A percentile compares a stretch with the other conserved stretches of the same genome.
These are phyloP conservation scores for Scartelaos histophorus DNA, from an alignment of 2,113 vertebrate species.

Conservation along the genomic window DNA sequence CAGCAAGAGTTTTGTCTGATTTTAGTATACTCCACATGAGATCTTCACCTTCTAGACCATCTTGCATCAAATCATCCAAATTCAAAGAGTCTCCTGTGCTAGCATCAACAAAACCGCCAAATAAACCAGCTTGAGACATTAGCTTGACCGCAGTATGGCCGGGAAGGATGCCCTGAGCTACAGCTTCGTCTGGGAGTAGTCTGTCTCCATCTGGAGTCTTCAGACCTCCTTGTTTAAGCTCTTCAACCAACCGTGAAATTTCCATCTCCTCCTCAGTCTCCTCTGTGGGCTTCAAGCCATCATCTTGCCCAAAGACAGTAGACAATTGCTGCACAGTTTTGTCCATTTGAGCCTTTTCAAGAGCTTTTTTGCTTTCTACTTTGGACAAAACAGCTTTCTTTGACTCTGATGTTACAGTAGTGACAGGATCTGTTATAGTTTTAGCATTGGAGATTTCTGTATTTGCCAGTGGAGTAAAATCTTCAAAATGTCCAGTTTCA, in stretches of 20 bases:
- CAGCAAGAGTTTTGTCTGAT: constrained; percentile 86
- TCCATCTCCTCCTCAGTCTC: constrained; percentile 56
- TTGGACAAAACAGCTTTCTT: not conserved
- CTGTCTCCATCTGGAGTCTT: constrained; percentile 73
- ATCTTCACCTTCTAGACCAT: constrained; percentile 87
- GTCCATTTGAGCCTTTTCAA: not conserved
- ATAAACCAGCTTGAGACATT: constrained; percentile 84
- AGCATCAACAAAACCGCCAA: constrained; percentile 88
- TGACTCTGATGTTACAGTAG: constrained; percentile 1
- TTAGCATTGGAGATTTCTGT: not conserved
- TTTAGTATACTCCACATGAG: constrained; percentile 85
- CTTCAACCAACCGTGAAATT: constrained; percentile 72
- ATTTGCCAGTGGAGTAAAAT: not conserved
- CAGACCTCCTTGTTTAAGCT: constrained; percentile 84
- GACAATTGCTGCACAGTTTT: not conserved
- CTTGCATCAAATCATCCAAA: constrained; percentile 83
- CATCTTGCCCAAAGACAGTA: not conserved
- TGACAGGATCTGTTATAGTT: not conserved
- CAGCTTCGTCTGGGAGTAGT: constrained; percentile 86
- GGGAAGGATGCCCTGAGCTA: constrained; percentile 79
- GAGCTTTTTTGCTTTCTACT: constrained; percentile 2
- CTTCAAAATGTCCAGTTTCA: not conserved
- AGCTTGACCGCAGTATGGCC: constrained; percentile 86
- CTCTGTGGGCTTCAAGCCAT: constrained; percentile 5
- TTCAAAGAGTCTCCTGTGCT: constrained; percentile 78